Evolutionary conservation across 2,113 vertebrate species (phyloP).

Genomic region (Calyptommatus sinebrachiatus): DNA sequence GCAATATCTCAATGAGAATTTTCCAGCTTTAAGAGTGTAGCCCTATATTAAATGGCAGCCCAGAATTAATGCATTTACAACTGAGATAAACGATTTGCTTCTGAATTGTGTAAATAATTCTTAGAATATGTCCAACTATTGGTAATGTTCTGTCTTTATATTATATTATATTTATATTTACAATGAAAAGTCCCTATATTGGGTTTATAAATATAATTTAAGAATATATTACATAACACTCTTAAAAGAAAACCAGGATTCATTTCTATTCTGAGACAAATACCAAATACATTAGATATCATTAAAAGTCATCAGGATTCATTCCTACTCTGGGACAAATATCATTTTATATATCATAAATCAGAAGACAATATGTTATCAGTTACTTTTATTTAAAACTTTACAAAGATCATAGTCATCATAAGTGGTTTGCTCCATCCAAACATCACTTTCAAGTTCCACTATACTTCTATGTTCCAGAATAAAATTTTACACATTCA

Average conservation of each 20-base stretch:
- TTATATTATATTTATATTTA: background rate
- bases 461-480: no score
- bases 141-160: background rate
- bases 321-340: constrained; percentile 58
- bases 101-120: no score
- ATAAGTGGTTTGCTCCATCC: no score
- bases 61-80: no score
- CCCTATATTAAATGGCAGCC: background rate
- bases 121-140: no score
- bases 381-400: constrained; percentile 42
- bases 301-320: constrained; percentile 48
- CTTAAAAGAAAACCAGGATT: constrained; percentile 29
- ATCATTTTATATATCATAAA: constrained; percentile 58
- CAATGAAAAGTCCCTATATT: background rate
- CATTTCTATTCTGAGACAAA: constrained; percentile 55
- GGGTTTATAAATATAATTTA: constrained; percentile 1
- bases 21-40: no score
- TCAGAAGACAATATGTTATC: constrained; percentile 49
- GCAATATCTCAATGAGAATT: no score
- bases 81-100: no score
- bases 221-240: constrained; percentile 42
- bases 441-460: no score
- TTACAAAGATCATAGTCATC: constrained; percentile 41
- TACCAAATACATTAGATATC: constrained; percentile 58
- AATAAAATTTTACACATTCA: background rate